phyloP scores from a whole-genome alignment of 2,797 vertebrate species.

The Diceros bicornis region DNA sequence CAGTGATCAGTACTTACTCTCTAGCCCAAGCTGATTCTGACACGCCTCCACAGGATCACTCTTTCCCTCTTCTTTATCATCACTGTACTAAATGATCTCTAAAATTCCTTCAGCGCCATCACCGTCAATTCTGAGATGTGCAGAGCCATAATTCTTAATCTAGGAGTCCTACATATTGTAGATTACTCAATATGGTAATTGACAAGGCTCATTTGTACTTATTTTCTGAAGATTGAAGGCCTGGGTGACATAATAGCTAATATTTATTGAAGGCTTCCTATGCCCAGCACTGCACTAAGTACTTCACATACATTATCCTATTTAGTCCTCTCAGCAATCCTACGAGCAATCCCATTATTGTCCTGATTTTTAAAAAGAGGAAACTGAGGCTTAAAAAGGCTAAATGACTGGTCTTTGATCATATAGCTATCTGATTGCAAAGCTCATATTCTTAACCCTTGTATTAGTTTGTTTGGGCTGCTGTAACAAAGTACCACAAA shows the following conservation, averaged over 20 bases:
- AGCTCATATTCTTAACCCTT: background rate
- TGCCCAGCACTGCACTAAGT: background rate
- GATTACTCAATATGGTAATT: background rate
- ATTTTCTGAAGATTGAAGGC: background rate
- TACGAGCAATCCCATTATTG: background rate
- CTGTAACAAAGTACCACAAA: background rate
- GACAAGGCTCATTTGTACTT: background rate
- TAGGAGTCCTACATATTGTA: background rate
- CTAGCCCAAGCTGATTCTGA: background rate
- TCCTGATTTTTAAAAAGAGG: background rate
- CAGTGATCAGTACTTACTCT: background rate
- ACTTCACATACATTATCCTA: background rate
- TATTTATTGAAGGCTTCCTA: background rate
- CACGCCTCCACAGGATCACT: background rate
- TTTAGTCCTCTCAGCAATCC: background rate
- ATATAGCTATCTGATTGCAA: background rate
- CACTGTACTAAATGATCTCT: background rate
- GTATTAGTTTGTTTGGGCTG: constrained; percentile 20
- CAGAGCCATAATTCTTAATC: background rate
- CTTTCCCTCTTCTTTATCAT: background rate
- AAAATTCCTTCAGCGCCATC: background rate
- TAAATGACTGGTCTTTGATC: background rate
- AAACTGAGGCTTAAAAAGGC: background rate
- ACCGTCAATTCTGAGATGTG: background rate
- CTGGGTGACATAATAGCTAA: background rate